Evolutionary conservation across 2,113 vertebrate genomes (phyloP).

Genomic region (Raphicerus campestris): DNA sequence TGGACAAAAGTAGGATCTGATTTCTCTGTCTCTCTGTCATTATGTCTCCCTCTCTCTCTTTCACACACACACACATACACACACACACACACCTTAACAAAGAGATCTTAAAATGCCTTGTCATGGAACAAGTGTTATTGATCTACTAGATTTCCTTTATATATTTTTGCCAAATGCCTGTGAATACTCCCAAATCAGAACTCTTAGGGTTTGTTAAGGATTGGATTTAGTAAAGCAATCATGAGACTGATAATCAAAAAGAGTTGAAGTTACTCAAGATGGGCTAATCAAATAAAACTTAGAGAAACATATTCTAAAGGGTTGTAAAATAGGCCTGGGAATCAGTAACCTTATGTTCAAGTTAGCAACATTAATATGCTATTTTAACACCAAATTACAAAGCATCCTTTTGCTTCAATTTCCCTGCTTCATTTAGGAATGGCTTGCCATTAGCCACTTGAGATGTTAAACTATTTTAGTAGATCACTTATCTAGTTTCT

Average conservation of each 20-base stretch:
- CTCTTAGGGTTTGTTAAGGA: not conserved
- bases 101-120: not conserved
- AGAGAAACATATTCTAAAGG: conserved; percentile 5
- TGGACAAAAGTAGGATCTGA: conserved; percentile 12
- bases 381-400: conserved; percentile 36
- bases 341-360: not conserved
- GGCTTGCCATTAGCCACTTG: not conserved
- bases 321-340: not conserved
- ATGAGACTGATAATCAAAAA: not conserved
- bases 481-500: not conserved
- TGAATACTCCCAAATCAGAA: not conserved
- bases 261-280: not conserved
- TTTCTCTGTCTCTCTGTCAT: not conserved
- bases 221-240: not conserved
- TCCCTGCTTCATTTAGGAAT: not conserved
- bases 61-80: not conserved
- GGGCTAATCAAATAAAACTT: not conserved
- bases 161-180: not conserved
- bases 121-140: not conserved
- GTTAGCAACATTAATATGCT: not conserved
- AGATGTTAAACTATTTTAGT: not conserved
- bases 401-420: not conserved
- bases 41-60: not conserved
- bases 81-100: not conserved
- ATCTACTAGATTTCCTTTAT: not conserved